Evolutionary conservation across 2,888 invertebrate species (phyloP).

Genomic region (Nipponacmea schrenckii): DNA sequence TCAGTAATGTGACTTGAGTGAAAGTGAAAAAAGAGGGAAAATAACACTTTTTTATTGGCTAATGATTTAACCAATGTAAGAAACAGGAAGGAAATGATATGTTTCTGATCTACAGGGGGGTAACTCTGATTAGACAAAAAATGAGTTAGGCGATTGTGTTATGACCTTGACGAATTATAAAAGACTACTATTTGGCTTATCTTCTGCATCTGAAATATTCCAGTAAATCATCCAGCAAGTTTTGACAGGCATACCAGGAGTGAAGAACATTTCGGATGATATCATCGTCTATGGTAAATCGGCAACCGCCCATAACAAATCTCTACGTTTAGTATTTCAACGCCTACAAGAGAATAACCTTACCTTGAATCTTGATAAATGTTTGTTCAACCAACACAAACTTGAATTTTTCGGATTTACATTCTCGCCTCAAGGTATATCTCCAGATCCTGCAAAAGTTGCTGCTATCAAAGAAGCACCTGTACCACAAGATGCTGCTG

Average conservation of each 20-base stretch:
- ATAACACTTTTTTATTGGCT: no score
- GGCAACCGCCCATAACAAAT: conserved; percentile 50
- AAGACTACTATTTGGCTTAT: conserved; percentile 36
- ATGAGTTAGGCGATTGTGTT: no score
- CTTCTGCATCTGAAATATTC: conserved; percentile 68
- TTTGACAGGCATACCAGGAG: conserved; percentile 56
- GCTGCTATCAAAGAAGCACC: background rate
- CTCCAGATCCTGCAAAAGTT: conserved; percentile 14
- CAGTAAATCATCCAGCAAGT: conserved; percentile 65
- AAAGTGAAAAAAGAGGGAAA: no score
- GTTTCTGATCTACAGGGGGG: no score
- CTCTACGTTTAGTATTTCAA: conserved; percentile 42
- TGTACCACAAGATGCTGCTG: conserved; percentile 12
- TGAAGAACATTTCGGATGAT: conserved; percentile 64
- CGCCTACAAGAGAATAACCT: background rate
- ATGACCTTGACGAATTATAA: no score
- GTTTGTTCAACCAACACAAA: background rate
- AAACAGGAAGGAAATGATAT: no score
- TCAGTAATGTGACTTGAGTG: no score
- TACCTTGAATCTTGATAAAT: background rate
- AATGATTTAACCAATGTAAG: no score
- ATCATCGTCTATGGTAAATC: conserved; percentile 59
- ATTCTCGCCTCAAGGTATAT: no score
- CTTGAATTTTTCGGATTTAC: background rate
- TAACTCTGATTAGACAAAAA: no score